phyloP scores from a whole-genome alignment of 2,113 vertebrate genomes.

The sheep (Ovis aries) region DNA sequence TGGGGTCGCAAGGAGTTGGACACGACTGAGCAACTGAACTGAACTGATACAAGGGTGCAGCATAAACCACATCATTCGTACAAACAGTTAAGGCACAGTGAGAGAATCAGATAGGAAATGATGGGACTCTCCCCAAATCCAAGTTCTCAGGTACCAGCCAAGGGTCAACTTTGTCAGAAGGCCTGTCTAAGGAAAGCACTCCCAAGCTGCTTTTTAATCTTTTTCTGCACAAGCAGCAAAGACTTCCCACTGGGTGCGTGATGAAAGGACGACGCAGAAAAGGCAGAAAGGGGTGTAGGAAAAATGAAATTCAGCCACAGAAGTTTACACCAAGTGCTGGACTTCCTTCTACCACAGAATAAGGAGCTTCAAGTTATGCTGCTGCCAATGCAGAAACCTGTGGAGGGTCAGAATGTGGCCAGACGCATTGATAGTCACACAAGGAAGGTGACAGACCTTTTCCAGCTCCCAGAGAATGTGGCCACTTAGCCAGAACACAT shows the following conservation, averaged over 20 bases:
- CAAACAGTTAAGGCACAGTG: neutral
- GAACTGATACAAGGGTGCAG: neutral
- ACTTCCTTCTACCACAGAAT: neutral
- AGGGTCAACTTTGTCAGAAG: neutral
- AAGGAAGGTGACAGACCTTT: neutral
- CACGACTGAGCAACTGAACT: neutral
- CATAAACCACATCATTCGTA: neutral
- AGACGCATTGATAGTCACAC: neutral
- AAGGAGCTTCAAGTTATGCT: neutral
- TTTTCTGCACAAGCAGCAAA: neutral
- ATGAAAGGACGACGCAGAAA: neutral
- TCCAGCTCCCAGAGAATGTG: neutral
- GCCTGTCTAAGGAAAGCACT: neutral
- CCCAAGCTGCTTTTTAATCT: neutral
- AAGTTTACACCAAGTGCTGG: neutral
- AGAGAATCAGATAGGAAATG: neutral
- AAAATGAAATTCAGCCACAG: neutral
- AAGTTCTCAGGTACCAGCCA: neutral
- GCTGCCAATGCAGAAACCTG: neutral
- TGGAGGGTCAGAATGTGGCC: neutral
- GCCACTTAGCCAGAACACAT: neutral
- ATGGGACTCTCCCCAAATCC: neutral
- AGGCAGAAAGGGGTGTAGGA: neutral
- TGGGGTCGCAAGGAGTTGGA: accelerated
- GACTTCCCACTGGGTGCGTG: neutral